These are phyloP conservation scores for Cephalopachus bancanus DNA, from an alignment of 2,797 vertebrate genomes.

Conservation along the genomic window DNA sequence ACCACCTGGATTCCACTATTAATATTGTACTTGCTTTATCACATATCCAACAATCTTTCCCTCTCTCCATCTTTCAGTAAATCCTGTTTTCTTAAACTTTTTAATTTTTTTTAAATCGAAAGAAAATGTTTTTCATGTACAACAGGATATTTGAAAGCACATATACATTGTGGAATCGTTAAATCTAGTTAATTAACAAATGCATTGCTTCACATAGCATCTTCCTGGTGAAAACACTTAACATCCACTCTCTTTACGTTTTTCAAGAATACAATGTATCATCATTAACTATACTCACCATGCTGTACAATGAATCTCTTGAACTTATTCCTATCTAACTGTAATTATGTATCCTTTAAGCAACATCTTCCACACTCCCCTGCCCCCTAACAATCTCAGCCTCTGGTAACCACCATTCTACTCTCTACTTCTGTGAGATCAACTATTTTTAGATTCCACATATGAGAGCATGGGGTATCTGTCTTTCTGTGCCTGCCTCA, in stretches of 20 bases:
- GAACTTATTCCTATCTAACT: neutral
- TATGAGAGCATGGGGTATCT: neutral
- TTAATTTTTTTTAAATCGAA: neutral
- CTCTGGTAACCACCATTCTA: neutral
- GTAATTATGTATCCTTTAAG: neutral
- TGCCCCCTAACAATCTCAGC: neutral
- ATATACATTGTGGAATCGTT: neutral
- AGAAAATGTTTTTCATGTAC: neutral
- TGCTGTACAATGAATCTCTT: neutral
- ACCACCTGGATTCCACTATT: neutral
- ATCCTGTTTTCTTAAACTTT: neutral
- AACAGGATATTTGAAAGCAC: neutral
- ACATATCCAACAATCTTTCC: neutral
- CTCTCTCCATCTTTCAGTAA: neutral
- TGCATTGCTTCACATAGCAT: neutral
- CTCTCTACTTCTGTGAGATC: neutral
- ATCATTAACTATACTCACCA: neutral
- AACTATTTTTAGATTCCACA: neutral
- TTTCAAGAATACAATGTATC: neutral
- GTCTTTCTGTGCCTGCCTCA: neutral
- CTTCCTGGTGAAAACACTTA: neutral
- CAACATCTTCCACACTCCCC: neutral
- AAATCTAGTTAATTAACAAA: neutral
- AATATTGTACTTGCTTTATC: neutral
- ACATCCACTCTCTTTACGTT: neutral